Evolutionary conservation across 2,113 vertebrate genomes (phyloP), one percentile per base, ranked within the genome.

Genomic region (Scomber japonicus): DNA sequence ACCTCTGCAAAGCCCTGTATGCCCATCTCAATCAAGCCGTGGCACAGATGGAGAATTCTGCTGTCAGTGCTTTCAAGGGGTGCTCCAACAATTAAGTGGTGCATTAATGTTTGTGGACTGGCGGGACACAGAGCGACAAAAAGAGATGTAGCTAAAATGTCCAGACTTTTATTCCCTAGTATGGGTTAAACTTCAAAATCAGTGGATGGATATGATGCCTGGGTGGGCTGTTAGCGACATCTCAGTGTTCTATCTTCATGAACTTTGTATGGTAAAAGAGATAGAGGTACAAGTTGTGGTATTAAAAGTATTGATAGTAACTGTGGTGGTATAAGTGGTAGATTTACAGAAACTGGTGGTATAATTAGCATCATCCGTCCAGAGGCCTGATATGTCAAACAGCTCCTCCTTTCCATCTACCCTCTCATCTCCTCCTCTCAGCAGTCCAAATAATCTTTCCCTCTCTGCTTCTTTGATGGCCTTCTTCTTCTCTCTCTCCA

Each of bases 351-450:
- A 8, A 10, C 9, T 59, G n/a, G 35, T n/a, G 4, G 66, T 59
- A 68, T 70, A 66, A 69, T 75, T 54, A 86, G 35, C 44, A 35
- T 17, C 30, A 24, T 75, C 59, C 17, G 68, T 62, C 10, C 67
- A 72, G 75, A 86, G 44, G 63, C 59, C 50, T 49, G 60, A 75
- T 63, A 75, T 71, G 80, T 86, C 74, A 84, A 75, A 89, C 84
- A 86, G 82, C 86, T 91, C 78, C 88, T 88, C 68, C 83, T 89
- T 73, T 83, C 35, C 68, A 15, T 62, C 54, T 75, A 84, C 84
- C 78, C 78, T 86, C 71, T 92, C 90, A 84, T 83, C 86, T 78
- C 48, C 79, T 81, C 70, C 90, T 87, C 82, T 92, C 90, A 87
- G 35, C 67, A 63, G 60, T 11, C 62, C 72, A 81, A 92, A 95